Evolutionary conservation across 2,113 vertebrate genomes (phyloP), one percentile per base, ranked within the genome.

Genomic region (Meriones unguiculatus): DNA sequence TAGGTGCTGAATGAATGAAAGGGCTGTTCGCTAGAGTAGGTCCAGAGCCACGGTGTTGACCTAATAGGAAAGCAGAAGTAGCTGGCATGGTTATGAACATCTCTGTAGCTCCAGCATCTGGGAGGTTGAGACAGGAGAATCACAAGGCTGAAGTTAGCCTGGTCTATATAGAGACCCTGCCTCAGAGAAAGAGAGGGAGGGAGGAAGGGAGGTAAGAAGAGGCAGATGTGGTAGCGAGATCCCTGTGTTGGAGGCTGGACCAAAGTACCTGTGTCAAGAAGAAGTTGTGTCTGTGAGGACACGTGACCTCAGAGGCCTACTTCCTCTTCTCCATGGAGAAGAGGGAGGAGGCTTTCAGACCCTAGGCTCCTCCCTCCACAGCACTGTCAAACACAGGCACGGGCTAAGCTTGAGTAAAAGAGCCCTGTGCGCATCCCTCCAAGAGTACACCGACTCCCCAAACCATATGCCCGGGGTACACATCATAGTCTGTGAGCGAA

Each of bases 401-500:
- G 24, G 15, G 35, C 70, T 22, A 54, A 32, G 59, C 22, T 89
- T 73, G 69, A 89, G 52, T 11, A 73, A 62, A 82, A 18, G 8
- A 8, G 22, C 11, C 10, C 2, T 25, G 35, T 28, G 69, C 89
- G 38, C 72, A 38, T 38, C 72, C n/a, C 32, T 75, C 72, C 30
- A 24, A 70, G 73, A 9, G 1, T 57, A 69, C 24, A 3, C 64
- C 9, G 0, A 64, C 32, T 35, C 30, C 64, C 89, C 62, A 81
- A 90, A 80, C 90, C 95, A 82, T 32, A 84, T 41, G 52, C 91
- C 84, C 77, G 11, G 57, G 91, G 57, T 57, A 89, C 82, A 64
- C 85, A 59, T 54, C 38, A 25, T 6, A 86, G 50, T 86, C 78
- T 80, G 52, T 67, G 52, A 96, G 65, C 96, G 95, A 95, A 94